phyloP scores from a whole-genome alignment of 1,140 invertebrate species.

The Aradophagus sp. region DNA sequence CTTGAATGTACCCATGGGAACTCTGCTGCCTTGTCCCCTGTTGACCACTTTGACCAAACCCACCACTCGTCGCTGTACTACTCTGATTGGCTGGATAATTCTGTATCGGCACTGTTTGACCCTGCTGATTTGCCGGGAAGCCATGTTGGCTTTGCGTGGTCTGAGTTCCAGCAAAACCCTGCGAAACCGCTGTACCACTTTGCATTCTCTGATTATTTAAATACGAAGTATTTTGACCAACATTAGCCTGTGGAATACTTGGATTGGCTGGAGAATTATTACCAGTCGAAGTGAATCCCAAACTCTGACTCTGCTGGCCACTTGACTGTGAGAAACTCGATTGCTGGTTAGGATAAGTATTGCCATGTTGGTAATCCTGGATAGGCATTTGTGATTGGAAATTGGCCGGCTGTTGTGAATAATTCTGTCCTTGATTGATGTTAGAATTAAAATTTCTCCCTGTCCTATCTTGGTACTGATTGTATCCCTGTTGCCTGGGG shows the following conservation, averaged over 20 bases:
- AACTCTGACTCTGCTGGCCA: slow-evolving; percentile 58
- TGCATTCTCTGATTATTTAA: slow-evolving; percentile 5
- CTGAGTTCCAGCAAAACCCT: slow-evolving; percentile 55
- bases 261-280: slow-evolving; percentile 14
- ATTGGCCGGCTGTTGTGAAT: slow-evolving; percentile 60
- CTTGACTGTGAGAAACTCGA: slow-evolving; percentile 59
- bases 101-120: slow-evolving; percentile 3
- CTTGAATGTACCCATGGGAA: slow-evolving; percentile 24
- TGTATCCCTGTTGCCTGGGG: slow-evolving; percentile 61
- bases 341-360: slow-evolving; percentile 60
- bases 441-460: slow-evolving; percentile 62
- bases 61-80: slow-evolving; percentile 32
- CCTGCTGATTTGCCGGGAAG: slow-evolving; percentile 49
- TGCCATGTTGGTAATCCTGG: slow-evolving; percentile 60
- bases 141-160: slow-evolving; percentile 56
- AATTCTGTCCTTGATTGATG: slow-evolving; percentile 64
- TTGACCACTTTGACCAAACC: slow-evolving; percentile 54
- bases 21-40: slow-evolving; percentile 25
- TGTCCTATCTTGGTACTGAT: slow-evolving; percentile 62
- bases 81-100: slow-evolving; percentile 41
- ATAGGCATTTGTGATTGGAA: slow-evolving; percentile 64
- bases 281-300: slow-evolving; percentile 50
- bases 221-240: slow-evolving; percentile 10
- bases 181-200: slow-evolving; percentile 21
- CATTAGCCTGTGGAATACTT: slow-evolving; percentile 6